phyloP scores from a whole-genome alignment of 2,113 vertebrate species.

The Theristicus caerulescens region DNA sequence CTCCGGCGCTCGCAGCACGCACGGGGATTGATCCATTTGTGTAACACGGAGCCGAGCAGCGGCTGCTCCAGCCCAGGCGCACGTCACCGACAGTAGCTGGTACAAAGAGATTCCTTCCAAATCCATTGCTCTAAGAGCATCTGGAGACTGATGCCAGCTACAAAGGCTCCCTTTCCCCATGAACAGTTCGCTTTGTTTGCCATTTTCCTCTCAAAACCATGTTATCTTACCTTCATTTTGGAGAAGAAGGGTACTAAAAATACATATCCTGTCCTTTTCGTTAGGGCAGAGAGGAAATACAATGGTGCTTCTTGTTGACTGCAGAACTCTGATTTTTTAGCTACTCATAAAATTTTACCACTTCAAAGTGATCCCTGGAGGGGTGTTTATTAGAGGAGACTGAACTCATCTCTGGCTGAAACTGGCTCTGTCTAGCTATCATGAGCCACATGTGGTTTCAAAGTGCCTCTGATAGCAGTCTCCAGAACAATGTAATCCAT shows the following conservation, averaged over 20 bases:
- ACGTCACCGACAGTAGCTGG: background rate
- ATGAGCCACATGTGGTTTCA: slow-evolving; percentile 42
- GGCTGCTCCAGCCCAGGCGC: background rate
- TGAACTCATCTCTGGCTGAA: slow-evolving; percentile 39
- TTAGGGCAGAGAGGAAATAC: background rate
- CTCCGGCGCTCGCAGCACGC: background rate
- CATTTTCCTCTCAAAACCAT: background rate
- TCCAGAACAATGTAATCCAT: slow-evolving; percentile 65
- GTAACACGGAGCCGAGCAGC: background rate
- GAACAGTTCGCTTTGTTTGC: accelerated
- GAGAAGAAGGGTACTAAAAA: background rate
- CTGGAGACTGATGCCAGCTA: background rate
- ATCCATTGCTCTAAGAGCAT: background rate
- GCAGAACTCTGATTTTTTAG: background rate
- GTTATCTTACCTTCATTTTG: background rate
- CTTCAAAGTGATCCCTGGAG: slow-evolving; percentile 40
- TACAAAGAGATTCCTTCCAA: background rate
- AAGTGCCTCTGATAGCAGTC: slow-evolving; percentile 63
- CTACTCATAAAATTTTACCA: slow-evolving; percentile 28
- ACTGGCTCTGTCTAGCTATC: slow-evolving; percentile 8
- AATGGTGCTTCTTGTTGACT: background rate
- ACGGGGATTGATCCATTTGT: background rate
- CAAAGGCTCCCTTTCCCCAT: background rate
- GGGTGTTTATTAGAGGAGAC: slow-evolving; percentile 33
- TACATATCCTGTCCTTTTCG: background rate